phyloP scores from a whole-genome alignment of 2,888 invertebrate species.

The Heliconius erato region DNA sequence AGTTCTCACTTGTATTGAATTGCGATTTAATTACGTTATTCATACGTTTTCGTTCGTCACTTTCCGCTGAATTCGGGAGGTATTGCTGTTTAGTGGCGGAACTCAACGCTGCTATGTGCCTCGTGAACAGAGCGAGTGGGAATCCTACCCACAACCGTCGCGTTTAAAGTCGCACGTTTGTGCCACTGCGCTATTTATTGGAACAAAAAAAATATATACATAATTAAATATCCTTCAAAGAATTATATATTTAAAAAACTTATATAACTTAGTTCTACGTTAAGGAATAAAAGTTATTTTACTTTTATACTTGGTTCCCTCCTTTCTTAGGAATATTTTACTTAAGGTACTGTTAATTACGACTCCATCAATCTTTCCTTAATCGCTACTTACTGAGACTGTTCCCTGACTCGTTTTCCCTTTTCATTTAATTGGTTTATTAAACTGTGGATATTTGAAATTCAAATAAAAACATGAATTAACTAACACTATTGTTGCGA shows the following conservation, averaged over 20 bases:
- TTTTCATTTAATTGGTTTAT: slow-evolving; percentile 10
- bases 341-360: slow-evolving; percentile 27
- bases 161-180: too few relatives aligned
- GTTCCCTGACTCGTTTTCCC: not conserved
- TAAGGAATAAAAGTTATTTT: not conserved
- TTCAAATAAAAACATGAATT: not conserved
- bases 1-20: too few relatives aligned
- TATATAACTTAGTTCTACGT: not conserved
- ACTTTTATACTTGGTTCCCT: not conserved
- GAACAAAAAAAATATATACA: not conserved
- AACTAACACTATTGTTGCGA: too few relatives aligned
- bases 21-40: too few relatives aligned
- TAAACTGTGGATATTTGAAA: not conserved
- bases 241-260: not conserved
- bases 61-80: too few relatives aligned
- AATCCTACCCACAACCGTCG: too few relatives aligned
- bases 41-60: too few relatives aligned
- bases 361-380: slow-evolving; percentile 29
- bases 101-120: too few relatives aligned
- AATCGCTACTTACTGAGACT: slow-evolving; percentile 23
- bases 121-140: too few relatives aligned
- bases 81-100: too few relatives aligned
- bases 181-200: too few relatives aligned
- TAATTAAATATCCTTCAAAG: not conserved
- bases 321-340: too few relatives aligned